Evolutionary conservation across 2,888 invertebrate genomes (phyloP).

Genomic region (Congeria kusceri): DNA sequence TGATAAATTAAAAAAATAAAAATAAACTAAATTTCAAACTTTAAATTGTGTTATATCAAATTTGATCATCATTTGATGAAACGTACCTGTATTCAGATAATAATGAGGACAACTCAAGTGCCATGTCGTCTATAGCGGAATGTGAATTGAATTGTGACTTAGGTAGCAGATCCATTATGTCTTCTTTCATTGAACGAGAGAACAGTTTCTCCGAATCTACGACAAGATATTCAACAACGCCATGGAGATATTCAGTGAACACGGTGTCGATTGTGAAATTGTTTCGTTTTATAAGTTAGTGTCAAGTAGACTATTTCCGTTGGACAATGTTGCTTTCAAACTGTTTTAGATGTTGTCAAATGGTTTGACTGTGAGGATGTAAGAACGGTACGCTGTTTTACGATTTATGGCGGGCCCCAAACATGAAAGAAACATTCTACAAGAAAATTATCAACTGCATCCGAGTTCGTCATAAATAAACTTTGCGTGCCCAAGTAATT

Average conservation of each 20-base stretch:
- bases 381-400: slow-evolving; percentile 7
- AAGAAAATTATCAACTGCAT: not conserved
- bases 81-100: too few relatives aligned
- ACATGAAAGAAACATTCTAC: slow-evolving; percentile 20
- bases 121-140: too few relatives aligned
- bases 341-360: slow-evolving; percentile 1
- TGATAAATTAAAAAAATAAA: too few relatives aligned
- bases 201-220: too few relatives aligned
- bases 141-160: too few relatives aligned
- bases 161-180: too few relatives aligned
- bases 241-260: not conserved
- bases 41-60: too few relatives aligned
- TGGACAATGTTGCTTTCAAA: not conserved
- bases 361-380: not conserved
- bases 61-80: too few relatives aligned
- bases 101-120: too few relatives aligned
- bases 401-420: slow-evolving; percentile 34
- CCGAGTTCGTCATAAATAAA: slow-evolving; percentile 13
- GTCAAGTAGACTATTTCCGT: not conserved
- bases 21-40: too few relatives aligned
- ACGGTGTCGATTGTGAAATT: not conserved
- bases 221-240: not conserved
- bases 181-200: too few relatives aligned
- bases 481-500: slow-evolving; percentile 6
- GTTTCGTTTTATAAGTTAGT: not conserved